These are phyloP conservation scores for Melanotaenia maccullochi DNA, from an alignment of 2,797 vertebrate genomes.

Conservation along the genomic window DNA sequence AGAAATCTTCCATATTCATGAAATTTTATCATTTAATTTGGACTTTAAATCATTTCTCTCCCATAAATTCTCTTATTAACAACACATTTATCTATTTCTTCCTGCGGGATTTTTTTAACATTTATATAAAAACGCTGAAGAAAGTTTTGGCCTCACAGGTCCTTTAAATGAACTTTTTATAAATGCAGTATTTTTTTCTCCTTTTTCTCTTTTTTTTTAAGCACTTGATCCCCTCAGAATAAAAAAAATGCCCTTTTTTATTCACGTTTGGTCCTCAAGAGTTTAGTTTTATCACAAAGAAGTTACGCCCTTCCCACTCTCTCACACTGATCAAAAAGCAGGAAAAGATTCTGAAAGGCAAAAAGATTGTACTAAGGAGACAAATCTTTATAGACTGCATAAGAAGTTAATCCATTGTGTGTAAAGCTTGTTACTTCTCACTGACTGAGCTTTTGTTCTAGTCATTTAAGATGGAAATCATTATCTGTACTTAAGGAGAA, in stretches of 20 bases:
- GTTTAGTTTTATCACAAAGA: slow-evolving; percentile 14
- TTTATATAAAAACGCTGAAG: too few species aligned
- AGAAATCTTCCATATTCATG: too few species aligned
- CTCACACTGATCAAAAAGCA: slow-evolving; percentile 14
- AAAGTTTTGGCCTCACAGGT: background rate
- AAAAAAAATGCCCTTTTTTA: background rate
- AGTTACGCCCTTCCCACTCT: background rate
- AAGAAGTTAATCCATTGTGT: slow-evolving; percentile 51
- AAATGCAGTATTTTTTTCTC: background rate
- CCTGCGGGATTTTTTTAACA: too few species aligned
- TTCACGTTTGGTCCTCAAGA: background rate
- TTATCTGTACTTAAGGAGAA: slow-evolving; percentile 40
- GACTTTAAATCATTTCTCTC: too few species aligned
- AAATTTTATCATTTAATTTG: too few species aligned
- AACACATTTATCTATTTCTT: too few species aligned
- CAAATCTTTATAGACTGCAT: slow-evolving; percentile 52
- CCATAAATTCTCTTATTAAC: too few species aligned
- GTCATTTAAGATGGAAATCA: slow-evolving; percentile 19
- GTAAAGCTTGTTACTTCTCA: slow-evolving; percentile 28
- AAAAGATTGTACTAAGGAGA: slow-evolving; percentile 65
- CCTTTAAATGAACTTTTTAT: background rate
- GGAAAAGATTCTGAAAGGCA: slow-evolving; percentile 9
- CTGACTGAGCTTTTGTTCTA: slow-evolving; percentile 27
- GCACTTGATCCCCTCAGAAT: background rate
- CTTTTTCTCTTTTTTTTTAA: background rate